Percentiles rank a stretch among this genome's conserved stretches.
phyloP scores from a whole-genome alignment of 2,888 invertebrate genomes.

The Drymonia ruficornis region DNA sequence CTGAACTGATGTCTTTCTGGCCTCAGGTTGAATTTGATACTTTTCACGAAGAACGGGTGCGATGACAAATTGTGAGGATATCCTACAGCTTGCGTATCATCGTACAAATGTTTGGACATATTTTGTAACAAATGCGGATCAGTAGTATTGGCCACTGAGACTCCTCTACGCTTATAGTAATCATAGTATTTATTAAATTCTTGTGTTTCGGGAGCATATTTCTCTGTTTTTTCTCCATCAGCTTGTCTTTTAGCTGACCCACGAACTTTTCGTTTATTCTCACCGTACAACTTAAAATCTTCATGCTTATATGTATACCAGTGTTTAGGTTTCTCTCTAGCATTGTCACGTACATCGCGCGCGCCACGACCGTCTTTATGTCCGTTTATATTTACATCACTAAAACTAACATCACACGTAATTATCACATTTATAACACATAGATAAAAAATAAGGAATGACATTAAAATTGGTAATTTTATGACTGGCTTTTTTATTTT shows the following conservation, averaged over 20 bases:
- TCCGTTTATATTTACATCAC: constrained; percentile 61
- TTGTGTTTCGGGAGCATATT: constrained; percentile 54
- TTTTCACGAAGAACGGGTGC: constrained; percentile 69
- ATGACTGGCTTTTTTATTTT: constrained; percentile 47
- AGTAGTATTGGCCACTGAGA: constrained; percentile 49
- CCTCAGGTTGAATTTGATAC: constrained; percentile 70
- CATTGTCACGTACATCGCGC: constrained; percentile 37
- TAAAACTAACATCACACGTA: constrained; percentile 79
- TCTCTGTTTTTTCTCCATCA: constrained; percentile 57
- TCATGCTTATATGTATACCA: constrained; percentile 54
- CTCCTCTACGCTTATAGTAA: constrained; percentile 59
- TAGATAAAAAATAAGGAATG: constrained; percentile 69
- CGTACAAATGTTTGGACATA: constrained; percentile 48
- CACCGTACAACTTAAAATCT: constrained; percentile 41
- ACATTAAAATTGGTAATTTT: constrained; percentile 53
- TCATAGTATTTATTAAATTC: constrained; percentile 64
- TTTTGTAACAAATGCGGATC: constrained; percentile 45
- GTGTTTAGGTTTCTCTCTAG: constrained; percentile 48
- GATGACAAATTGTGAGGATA: constrained; percentile 69
- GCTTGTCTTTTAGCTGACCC: constrained; percentile 53
- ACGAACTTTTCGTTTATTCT: constrained; percentile 51
- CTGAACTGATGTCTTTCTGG: constrained; percentile 66
- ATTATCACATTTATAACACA: constrained; percentile 80
- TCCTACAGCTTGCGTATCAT: constrained; percentile 62
- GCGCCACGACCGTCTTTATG: constrained; percentile 41